phyloP scores from a whole-genome alignment of 2,113 vertebrate genomes.

The Brienomyrus longianalis region DNA sequence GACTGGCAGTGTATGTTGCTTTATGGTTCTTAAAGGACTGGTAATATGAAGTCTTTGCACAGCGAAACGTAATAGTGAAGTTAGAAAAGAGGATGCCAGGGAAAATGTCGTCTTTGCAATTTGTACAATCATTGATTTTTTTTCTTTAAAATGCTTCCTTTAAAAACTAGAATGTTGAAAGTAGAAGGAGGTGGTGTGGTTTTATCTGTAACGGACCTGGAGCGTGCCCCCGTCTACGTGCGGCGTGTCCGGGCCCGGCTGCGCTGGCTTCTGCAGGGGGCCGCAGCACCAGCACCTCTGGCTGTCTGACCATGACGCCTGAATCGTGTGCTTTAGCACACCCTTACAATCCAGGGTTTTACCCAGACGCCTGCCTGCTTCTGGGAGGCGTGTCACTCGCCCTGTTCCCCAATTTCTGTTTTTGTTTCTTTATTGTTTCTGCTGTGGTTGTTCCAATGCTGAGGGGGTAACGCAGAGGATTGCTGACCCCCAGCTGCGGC shows the following conservation, averaged over 20 bases:
- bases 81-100: neutral
- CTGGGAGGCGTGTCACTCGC: neutral
- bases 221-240: neutral
- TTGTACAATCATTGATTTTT: neutral
- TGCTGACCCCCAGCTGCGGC: neutral
- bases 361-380: neutral
- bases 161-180: neutral
- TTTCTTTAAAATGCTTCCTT: neutral
- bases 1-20: neutral
- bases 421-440: neutral
- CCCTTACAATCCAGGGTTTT: neutral
- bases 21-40: constrained; percentile 2
- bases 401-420: neutral
- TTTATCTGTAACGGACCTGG: neutral
- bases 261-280: neutral
- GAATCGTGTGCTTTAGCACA: neutral
- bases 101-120: neutral
- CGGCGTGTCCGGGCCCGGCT: too few species aligned
- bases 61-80: neutral
- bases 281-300: neutral
- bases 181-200: neutral
- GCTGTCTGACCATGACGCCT: neutral
- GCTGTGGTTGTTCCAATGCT: neutral
- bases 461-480: neutral
- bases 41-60: neutral